Evolutionary conservation across 1,140 invertebrate species (phyloP).

Genomic region (Drosophila virilis): DNA sequence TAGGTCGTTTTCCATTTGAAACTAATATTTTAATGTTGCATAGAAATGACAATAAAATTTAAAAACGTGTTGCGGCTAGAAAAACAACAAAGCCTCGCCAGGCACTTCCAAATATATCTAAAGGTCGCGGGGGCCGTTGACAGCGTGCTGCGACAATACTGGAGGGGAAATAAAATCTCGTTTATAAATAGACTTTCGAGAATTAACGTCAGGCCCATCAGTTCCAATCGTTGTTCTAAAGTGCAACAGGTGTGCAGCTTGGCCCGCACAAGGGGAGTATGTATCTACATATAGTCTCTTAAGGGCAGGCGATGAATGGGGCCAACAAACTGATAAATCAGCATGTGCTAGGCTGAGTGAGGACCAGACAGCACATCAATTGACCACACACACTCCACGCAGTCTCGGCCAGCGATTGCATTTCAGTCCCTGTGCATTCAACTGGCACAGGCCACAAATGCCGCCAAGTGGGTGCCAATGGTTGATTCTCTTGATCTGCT

Average conservation of each 20-base stretch:
- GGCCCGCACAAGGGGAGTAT: background rate
- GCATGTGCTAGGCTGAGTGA: background rate
- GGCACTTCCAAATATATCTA: conserved; percentile 20
- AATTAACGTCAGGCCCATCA: conserved; percentile 3
- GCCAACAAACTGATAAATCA: conserved; percentile 35
- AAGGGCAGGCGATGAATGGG: background rate
- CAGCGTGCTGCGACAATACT: conserved; percentile 8
- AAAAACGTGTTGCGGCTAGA: conserved; percentile 18
- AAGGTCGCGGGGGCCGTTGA: conserved; percentile 1
- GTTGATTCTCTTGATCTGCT: background rate
- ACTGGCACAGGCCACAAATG: background rate
- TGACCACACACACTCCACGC: background rate
- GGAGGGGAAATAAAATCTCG: background rate
- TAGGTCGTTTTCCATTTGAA: conserved; percentile 32
- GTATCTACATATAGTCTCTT: background rate
- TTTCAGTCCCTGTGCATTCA: background rate
- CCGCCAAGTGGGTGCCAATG: background rate
- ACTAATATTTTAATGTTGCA: conserved; percentile 65
- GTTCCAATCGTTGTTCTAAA: conserved; percentile 1
- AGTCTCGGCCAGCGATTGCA: background rate
- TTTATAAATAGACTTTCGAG: conserved; percentile 22
- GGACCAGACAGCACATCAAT: background rate
- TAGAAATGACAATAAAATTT: conserved; percentile 39
- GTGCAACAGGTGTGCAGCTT: conserved; percentile 51
- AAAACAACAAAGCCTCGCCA: conserved; percentile 1